These are phyloP conservation scores for Halcyon smyrnensis DNA, from an alignment of 2,797 vertebrate genomes.

Conservation along the genomic window DNA sequence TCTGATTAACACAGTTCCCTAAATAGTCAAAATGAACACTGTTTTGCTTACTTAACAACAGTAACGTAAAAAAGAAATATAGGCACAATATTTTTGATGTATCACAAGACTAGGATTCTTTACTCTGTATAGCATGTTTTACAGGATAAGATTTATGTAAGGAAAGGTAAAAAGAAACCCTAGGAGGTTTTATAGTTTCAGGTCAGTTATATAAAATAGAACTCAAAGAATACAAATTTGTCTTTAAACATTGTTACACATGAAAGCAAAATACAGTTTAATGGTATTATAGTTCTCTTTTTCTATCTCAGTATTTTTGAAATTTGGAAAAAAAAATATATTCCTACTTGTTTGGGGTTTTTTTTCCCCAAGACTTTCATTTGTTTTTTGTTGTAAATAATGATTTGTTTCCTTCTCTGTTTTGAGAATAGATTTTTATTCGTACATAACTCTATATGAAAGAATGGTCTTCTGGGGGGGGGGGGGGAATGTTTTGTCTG, in stretches of 20 bases:
- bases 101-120: neutral
- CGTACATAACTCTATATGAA: fast-evolving
- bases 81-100: neutral
- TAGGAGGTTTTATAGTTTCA: neutral
- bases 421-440: neutral
- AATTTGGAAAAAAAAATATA: neutral
- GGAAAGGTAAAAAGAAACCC: neutral
- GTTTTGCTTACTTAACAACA: neutral
- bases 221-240: neutral
- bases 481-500: neutral
- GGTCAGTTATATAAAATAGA: neutral
- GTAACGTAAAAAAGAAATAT: neutral
- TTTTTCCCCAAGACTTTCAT: neutral
- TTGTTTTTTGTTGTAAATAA: neutral
- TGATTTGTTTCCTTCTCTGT: neutral
- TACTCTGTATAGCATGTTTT: neutral
- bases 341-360: no score
- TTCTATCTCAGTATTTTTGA: neutral
- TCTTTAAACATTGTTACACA: fast-evolving
- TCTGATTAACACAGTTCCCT: neutral
- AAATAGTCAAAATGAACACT: neutral
- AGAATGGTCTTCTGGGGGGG: neutral
- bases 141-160: neutral
- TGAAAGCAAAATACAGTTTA: neutral
- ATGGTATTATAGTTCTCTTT: neutral